Percentiles rank a stretch among this genome's conserved stretches.
These are phyloP conservation scores for Drosophila kepulauana DNA, from an alignment of 1,140 invertebrate genomes.

Conservation along the genomic window DNA sequence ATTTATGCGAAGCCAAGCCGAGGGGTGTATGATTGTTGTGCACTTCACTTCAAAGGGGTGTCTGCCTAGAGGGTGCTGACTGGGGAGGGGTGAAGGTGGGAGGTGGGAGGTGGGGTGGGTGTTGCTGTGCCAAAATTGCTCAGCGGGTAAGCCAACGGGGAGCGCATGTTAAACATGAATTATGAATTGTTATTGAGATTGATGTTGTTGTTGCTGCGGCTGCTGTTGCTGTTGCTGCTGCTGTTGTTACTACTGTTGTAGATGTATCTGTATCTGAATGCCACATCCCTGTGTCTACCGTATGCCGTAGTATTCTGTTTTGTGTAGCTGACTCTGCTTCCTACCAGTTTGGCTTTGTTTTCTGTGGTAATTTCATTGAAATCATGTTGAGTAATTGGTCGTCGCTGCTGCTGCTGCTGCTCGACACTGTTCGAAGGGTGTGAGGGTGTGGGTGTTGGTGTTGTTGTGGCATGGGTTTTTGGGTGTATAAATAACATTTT, in stretches of 20 bases:
- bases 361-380: conserved; percentile 82
- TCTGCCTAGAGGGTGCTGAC: not conserved
- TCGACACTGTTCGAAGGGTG: conserved; percentile 26
- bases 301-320: conserved; percentile 9
- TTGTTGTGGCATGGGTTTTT: conserved; percentile 19
- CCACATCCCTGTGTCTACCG: not conserved
- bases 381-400: conserved; percentile 85
- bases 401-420: conserved; percentile 10
- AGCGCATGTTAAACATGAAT: conserved; percentile 84
- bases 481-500: conserved; percentile 73
- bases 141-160: conserved; percentile 44
- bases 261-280: conserved; percentile 22
- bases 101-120: conserved; percentile 17
- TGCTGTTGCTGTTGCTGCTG: conserved; percentile 26
- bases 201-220: conserved; percentile 60
- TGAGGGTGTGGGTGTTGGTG: conserved; percentile 22
- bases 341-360: conserved; percentile 52
- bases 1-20: conserved; percentile 62
- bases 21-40: not conserved
- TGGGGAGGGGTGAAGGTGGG: not conserved
- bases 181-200: conserved; percentile 85
- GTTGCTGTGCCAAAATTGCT: conserved; percentile 66
- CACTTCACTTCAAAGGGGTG: conserved; percentile 5
- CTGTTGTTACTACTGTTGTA: conserved; percentile 17
- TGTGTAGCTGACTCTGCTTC: conserved; percentile 5